phyloP scores from a whole-genome alignment of 2,797 vertebrate genomes.

The Moxostoma hubbsi region DNA sequence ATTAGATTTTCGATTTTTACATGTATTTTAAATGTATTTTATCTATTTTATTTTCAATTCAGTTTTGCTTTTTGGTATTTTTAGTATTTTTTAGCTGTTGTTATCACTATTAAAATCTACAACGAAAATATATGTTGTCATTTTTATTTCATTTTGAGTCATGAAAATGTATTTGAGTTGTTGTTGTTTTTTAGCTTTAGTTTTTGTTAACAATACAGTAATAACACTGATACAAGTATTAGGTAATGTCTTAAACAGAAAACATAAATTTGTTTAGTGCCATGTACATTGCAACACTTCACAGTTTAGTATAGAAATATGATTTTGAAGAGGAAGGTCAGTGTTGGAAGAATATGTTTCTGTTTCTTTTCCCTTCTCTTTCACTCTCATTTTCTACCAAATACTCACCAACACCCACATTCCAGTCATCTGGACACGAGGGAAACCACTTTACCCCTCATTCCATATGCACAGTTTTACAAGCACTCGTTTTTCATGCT shows the following conservation, averaged over 20 bases:
- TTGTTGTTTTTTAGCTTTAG: too few relatives aligned
- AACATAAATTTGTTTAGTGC: neutral
- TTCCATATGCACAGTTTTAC: neutral
- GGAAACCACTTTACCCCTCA: neutral
- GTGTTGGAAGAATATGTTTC: neutral
- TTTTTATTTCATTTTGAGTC: too few relatives aligned
- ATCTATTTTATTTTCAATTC: too few relatives aligned
- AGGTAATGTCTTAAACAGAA: neutral
- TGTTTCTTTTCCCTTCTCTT: neutral
- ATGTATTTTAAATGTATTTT: too few relatives aligned
- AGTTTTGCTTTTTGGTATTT: too few relatives aligned
- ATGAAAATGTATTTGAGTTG: too few relatives aligned
- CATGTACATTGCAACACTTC: neutral
- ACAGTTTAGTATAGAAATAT: neutral
- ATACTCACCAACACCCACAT: neutral
- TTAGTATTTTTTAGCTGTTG: too few relatives aligned
- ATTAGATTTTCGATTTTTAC: too few relatives aligned
- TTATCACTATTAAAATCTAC: too few relatives aligned
- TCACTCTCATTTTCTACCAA: neutral
- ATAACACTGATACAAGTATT: neutral
- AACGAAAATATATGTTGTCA: too few relatives aligned
- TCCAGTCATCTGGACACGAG: slow-evolving; percentile 1
- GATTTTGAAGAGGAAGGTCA: neutral
- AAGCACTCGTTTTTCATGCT: neutral
- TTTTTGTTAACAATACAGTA: too few relatives aligned